These are phyloP conservation scores for Callitettix versicolor DNA, from an alignment of 1,140 invertebrate genomes.

Conservation along the genomic window DNA sequence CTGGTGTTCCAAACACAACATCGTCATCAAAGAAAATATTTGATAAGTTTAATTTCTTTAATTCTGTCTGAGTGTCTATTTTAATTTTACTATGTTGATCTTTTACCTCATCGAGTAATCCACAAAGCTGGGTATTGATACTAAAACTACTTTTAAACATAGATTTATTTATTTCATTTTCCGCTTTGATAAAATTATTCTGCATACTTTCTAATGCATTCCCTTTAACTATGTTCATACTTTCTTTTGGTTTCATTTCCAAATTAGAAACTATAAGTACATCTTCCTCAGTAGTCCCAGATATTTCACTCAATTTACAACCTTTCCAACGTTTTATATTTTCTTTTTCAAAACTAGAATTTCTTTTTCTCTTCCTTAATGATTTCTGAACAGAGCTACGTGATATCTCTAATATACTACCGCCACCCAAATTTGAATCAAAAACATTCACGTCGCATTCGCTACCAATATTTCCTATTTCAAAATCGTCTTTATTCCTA, in stretches of 20 bases:
- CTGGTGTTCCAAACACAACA: background rate
- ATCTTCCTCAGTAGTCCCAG: too few relatives aligned
- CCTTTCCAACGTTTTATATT: background rate
- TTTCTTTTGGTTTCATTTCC: too few relatives aligned
- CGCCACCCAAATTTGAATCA: constrained; percentile 26
- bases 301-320: too few relatives aligned
- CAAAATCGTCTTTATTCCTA: too few relatives aligned
- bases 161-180: constrained; percentile 2
- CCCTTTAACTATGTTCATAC: too few relatives aligned
- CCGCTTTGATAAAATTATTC: too few relatives aligned
- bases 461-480: too few relatives aligned
- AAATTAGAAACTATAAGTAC: too few relatives aligned
- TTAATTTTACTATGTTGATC: too few relatives aligned
- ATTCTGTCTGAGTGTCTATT: background rate
- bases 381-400: background rate
- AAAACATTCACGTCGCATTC: constrained; percentile 15
- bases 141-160: constrained; percentile 11
- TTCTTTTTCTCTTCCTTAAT: constrained; percentile 7
- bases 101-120: constrained; percentile 1
- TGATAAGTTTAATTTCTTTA: background rate
- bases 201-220: background rate
- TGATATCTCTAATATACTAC: constrained; percentile 24
- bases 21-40: constrained; percentile 7
- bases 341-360: background rate
- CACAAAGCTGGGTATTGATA: constrained; percentile 3